A percentile compares a stretch with the other conserved stretches of the same genome.
phyloP scores from a whole-genome alignment of 2,888 invertebrate species.

The Helobdella robusta region DNA sequence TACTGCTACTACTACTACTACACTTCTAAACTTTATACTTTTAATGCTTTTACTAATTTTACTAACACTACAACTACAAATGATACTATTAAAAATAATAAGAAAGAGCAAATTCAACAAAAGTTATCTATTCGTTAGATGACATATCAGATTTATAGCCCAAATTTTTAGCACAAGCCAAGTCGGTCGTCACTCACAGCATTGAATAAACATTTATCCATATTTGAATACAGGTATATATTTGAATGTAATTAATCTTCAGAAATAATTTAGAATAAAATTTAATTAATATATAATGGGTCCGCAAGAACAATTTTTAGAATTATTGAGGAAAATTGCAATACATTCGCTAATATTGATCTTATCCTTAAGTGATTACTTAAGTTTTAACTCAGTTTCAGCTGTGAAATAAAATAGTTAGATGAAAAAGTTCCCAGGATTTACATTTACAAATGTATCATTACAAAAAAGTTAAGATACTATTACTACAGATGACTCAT shows the following conservation, averaged over 20 bases:
- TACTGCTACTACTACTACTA: background rate
- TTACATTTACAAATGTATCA: too few species aligned
- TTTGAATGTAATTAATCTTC: conserved; percentile 5
- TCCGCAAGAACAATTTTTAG: too few species aligned
- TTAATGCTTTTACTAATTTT: background rate
- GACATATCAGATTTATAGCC: background rate
- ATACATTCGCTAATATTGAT: too few species aligned
- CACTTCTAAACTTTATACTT: background rate
- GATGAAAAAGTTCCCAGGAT: too few species aligned
- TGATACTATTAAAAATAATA: background rate
- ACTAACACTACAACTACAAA: background rate
- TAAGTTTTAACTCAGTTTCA: too few species aligned
- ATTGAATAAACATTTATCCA: background rate
- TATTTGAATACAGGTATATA: background rate
- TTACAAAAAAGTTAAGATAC: too few species aligned
- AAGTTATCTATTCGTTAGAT: background rate
- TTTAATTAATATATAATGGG: too few species aligned
- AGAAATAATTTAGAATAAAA: background rate
- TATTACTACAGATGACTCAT: too few species aligned
- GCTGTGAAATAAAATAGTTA: too few species aligned
- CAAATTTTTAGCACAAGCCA: background rate
- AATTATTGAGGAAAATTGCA: too few species aligned
- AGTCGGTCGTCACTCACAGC: background rate
- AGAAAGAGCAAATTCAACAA: background rate
- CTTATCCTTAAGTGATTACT: too few species aligned